Conservation (phyloP, 2,797 vertebrate genomes). For the Myotis daubentonii region DNA sequence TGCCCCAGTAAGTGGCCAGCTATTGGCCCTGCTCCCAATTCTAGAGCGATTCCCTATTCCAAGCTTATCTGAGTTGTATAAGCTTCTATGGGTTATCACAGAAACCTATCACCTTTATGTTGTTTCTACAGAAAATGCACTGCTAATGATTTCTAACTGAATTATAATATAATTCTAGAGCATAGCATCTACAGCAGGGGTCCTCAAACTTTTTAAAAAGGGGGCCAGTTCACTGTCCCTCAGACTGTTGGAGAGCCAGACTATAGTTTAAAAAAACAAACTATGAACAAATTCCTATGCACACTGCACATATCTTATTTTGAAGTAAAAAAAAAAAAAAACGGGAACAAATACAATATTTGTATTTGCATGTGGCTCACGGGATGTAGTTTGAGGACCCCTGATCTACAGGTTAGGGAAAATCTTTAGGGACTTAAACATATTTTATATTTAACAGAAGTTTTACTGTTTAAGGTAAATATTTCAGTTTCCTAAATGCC, state of each 20-base stretch:
- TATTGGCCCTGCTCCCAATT: not conserved
- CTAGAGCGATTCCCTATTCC: not conserved
- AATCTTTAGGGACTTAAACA: not conserved
- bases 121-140: slow-evolving; percentile 6
- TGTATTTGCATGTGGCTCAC: too few species aligned
- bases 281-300: too few species aligned
- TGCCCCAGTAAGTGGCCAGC: not conserved
- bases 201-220: too few species aligned
- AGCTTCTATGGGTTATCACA: not conserved
- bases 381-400: too few species aligned
- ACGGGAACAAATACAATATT: too few species aligned
- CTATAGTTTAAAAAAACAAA: too few species aligned
- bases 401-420: not conserved
- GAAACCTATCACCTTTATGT: not conserved
- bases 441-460: not conserved
- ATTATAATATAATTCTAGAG: not conserved
- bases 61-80: not conserved
- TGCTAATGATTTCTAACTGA: not conserved
- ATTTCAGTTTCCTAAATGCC: not conserved
- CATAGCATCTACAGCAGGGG: not conserved
- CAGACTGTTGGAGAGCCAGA: too few species aligned
- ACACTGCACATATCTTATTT: too few species aligned
- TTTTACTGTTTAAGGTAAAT: not conserved
- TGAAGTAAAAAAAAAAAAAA: too few species aligned
- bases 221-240: too few species aligned